Base-by-base conservation (phyloP, 2,797 vertebrate species). In the Chromis chromis region DNA sequence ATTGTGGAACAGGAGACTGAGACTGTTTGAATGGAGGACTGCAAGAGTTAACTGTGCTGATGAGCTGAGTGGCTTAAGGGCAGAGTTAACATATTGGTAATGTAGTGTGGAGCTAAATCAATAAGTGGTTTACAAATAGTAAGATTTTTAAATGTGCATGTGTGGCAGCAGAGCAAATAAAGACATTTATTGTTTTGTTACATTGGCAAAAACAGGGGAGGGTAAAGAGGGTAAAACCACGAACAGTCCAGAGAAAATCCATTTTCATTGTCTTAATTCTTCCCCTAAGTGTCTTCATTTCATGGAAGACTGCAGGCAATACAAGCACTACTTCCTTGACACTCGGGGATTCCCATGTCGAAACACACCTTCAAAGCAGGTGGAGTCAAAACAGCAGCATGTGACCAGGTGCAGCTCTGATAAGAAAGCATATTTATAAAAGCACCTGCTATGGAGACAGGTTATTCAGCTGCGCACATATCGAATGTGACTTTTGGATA, bases 341-440 rank as follows among this genome's bases (percentile, higher is more conserved):
- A n/a, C 9, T 4, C 21, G 54, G 9, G 17, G 17, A 12, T 56
- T 56, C 27, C 54, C 54, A 11, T 12, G 19, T 19, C 1, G 21
- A 21, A 49, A 0, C 49, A 44, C 50, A 50, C 39, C 9, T 9
- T 17, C 0, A 28, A n/a, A 70, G 60, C 76, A 82, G 84, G 86
- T 72, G 84, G 83, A 87, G 82, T 81, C 76, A 82, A 77, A 73
- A 69, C 65, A 78, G 33, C 31, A 13, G 16, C 83, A 89, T 7
- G 70, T 90, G 86, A 92, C 71, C 64, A 74, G 36, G 76, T 74
- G 54, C 52, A 82, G 21, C n/a, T 52, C 31, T 49, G 17, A 70
- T 12, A 49, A 46, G 17, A 56, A 46, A 46, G 19, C 21, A 56
- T 25, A 74, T 22, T 69, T 39, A 68, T 27, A 39, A 53, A 50